These are phyloP conservation scores for Drosophila infuscata DNA, from an alignment of 2,888 invertebrate species.

Conservation along the genomic window DNA sequence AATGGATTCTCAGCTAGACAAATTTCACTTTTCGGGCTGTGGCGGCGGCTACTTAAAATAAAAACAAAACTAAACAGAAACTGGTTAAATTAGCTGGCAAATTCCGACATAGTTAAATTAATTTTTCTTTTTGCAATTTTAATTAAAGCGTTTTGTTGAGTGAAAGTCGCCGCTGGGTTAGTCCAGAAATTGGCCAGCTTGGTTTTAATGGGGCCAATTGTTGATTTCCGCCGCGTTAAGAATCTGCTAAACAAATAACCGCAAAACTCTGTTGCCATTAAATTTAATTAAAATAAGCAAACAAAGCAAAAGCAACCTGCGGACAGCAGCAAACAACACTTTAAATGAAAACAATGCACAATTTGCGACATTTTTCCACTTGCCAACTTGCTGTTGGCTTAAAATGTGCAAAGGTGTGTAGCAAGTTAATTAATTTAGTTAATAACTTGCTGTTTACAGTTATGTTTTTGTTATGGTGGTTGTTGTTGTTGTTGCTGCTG, in stretches of 20 bases:
- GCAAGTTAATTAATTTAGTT: constrained; percentile 75
- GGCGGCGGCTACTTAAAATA: constrained; percentile 27
- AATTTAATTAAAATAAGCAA: constrained; percentile 69
- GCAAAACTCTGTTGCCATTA: constrained; percentile 58
- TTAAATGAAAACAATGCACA: constrained; percentile 68
- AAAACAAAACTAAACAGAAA: constrained; percentile 27
- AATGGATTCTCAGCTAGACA: constrained; percentile 55
- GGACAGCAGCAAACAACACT: constrained; percentile 11
- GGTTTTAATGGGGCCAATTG: constrained; percentile 74
- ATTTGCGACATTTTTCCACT: constrained; percentile 72
- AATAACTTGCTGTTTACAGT: constrained; percentile 59
- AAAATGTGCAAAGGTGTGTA: constrained; percentile 57
- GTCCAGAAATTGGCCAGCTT: constrained; percentile 38
- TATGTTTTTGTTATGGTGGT: constrained; percentile 26
- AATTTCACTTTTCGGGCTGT: constrained; percentile 70
- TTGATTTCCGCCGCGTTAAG: constrained; percentile 70
- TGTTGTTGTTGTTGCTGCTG: constrained; percentile 14
- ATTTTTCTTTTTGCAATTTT: constrained; percentile 76
- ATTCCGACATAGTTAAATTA: constrained; percentile 69
- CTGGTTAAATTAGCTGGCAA: constrained; percentile 68
- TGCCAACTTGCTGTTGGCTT: constrained; percentile 30
- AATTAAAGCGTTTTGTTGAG: constrained; percentile 73
- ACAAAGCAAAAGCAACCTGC: constrained; percentile 26
- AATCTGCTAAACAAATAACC: constrained; percentile 51
- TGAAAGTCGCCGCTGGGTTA: constrained; percentile 41